Base-by-base conservation (phyloP, 2,113 vertebrate species). In the Pseudonaja textilis region DNA sequence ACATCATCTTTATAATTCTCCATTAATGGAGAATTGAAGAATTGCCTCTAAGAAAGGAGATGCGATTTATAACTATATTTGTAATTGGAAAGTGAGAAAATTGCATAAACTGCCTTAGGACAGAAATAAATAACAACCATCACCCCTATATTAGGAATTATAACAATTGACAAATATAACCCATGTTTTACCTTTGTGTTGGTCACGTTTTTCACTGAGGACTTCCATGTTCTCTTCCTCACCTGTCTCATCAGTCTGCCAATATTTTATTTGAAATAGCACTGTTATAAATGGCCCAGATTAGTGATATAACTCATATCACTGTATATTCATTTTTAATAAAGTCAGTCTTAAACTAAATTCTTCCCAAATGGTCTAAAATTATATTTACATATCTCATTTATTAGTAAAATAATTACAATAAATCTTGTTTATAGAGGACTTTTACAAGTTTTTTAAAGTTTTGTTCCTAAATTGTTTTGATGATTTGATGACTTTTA, bases 161-260 rank as follows among this genome's bases (percentile, higher is more conserved):
- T 47, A 81, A 55, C 0, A 56, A 14, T 52, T 57, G 34, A 85
- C 1, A 45, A 12, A 0, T 74, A 50, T n/a, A 16, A 42, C 39
- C 29, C 16, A 85, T 85, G 25, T n/a, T 92, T 3, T 85, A 93
- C 97, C 97, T 97, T 97, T 97, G 87, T 95, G 95, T 54, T 91
- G 94, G 61, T 93, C 95, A 45, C 89, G 95, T 69, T 96, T 96
- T 22, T 94, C 95, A 91, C 92, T 95, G 3, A 94, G 26, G 74
- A 94, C 92, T 34, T 0, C 42, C 69, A 96, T 91, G 64, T 55
- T 85, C 18, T 95, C 92, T 69, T 96, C 96, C 89, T 93, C 94
- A 93, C 93, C 85, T 18, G 50, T 88, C 47, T 96, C 95, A 91
- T 91, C 69, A 39, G 55, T 91, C 97, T 97, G 92, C 16, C 39